phyloP scores from a whole-genome alignment of 2,113 vertebrate species.

The Tetraodon nigroviridis region DNA sequence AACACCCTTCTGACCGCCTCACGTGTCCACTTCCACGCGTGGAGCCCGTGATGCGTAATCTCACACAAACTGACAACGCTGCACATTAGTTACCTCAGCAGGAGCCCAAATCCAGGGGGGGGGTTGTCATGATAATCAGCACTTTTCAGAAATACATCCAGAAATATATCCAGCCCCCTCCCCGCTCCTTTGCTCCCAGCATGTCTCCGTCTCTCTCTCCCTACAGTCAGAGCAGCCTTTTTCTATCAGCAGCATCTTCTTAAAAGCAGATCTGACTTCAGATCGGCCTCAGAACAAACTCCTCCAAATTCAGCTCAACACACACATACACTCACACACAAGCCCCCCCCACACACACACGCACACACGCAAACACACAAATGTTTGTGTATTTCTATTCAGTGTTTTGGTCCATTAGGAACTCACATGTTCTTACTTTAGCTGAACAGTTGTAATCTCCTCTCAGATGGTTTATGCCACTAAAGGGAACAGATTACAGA shows the following conservation, averaged over 20 bases:
- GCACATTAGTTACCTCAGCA: conserved; percentile 52
- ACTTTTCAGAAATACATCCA: conserved; percentile 32
- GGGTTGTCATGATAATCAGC: conserved; percentile 49
- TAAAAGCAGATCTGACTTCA: conserved; percentile 17
- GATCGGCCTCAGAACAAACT: conserved; percentile 2
- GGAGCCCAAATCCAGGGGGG: conserved; percentile 37
- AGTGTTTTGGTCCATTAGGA: conserved; percentile 59
- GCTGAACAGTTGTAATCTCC: conserved; percentile 69
- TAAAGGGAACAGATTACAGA: conserved; percentile 71
- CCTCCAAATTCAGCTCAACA: conserved; percentile 2
- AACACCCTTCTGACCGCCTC: conserved; percentile 23
- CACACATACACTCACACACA: conserved; percentile 15
- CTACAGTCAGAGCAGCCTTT: conserved; percentile 36
- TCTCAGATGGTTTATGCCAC: conserved; percentile 71
- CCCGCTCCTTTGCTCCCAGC: conserved; percentile 5
- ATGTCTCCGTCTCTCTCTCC: conserved; percentile 10
- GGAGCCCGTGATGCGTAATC: conserved; percentile 54
- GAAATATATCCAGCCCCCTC: conserved; percentile 13
- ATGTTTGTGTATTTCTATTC: conserved; percentile 30
- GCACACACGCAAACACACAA: conserved; percentile 1
- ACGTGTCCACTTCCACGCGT: conserved; percentile 24
- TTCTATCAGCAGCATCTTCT: conserved; percentile 26
- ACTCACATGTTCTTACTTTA: conserved; percentile 62
- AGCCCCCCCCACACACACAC: conserved; percentile 7
- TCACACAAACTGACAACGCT: conserved; percentile 62